phyloP scores from a whole-genome alignment of 2,888 invertebrate genomes.

The Notodonta ziczac region DNA sequence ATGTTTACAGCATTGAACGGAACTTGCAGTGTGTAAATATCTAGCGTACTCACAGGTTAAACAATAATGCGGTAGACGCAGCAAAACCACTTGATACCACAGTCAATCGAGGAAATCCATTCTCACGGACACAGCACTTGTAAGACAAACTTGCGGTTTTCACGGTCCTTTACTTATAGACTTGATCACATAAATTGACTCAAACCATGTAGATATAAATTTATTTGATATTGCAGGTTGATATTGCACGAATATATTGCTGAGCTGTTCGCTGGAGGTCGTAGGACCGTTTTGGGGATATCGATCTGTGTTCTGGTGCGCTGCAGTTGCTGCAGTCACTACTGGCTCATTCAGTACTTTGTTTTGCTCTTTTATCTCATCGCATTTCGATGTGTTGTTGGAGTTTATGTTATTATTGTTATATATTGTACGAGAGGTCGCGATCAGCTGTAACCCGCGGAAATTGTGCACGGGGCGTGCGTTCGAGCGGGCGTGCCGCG shows the following conservation, averaged over 20 bases:
- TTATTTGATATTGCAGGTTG: conserved; percentile 60
- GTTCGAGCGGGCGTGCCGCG: conserved; percentile 68
- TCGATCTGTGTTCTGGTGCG: conserved; percentile 61
- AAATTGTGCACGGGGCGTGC: conserved; percentile 50
- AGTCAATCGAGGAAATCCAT: conserved; percentile 74
- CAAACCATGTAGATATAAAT: conserved; percentile 35
- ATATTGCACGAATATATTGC: conserved; percentile 74
- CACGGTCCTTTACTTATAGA: conserved; percentile 36
- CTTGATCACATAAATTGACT: conserved; percentile 34
- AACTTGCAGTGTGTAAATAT: conserved; percentile 51
- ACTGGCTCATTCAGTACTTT: conserved; percentile 33
- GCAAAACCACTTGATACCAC: conserved; percentile 56
- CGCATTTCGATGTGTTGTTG: conserved; percentile 23
- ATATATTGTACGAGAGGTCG: conserved; percentile 50
- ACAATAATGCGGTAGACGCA: conserved; percentile 55
- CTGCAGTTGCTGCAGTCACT: conserved; percentile 45
- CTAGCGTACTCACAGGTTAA: conserved; percentile 52
- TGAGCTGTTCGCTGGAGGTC: conserved; percentile 53
- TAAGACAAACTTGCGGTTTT: conserved; percentile 52
- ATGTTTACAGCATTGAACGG: conserved; percentile 36
- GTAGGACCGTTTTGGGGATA: conserved; percentile 68
- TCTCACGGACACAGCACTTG: conserved; percentile 67
- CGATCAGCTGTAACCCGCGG: conserved; percentile 70
- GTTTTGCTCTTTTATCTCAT: conserved; percentile 28
- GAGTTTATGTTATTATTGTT: conserved; percentile 52